Evolutionary conservation across 2,888 invertebrate species (phyloP), one percentile per base, ranked within the genome.

Genomic region (Dynastes tityus): DNA sequence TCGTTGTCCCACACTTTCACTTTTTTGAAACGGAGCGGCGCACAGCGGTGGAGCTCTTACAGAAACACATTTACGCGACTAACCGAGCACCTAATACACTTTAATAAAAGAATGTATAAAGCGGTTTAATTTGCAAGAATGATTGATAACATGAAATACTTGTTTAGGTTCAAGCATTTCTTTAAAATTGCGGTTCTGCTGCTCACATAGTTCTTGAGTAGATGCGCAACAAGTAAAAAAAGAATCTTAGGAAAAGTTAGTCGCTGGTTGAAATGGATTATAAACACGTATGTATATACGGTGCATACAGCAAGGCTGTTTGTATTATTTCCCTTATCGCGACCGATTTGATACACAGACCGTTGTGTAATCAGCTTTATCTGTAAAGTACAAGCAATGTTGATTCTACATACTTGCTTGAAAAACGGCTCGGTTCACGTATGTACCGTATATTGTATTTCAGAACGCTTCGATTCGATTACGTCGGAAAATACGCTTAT

Each of bases 321-420:
- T 55, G 22, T 64, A 40, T 45, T 64, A 64, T 65, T 64, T n/a
- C 32, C 40, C 40, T 65, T 65, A 65, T 65, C 65, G 32, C n/a
- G 32, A 40, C 65, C 37, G 70, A 45, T 37, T 70, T 70, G 53
- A 70, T 70, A 29, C 53, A 70, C 70, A 53, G 32, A 49, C 13
- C 40, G 70, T 70, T 70, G 70, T 70, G 70, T 70, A 70, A 70
- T 70, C 70, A 53, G 53, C 13, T 70, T 70, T 70, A 70, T 70
- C 70, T 70, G 13, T 70, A 51, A 32, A 29, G 40, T 45, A 45
- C 45, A 8, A 8, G 11, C 45, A 9, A 45, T 45, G 32, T 32
- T 32, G 67, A 29, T 22, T 3, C n/a, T 27, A 27, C 22, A 61
- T 29, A 9, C 16, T 58, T 9, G n/a, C 11, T 22, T 22, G 2